Evolutionary conservation across 2,113 vertebrate species (phyloP), one percentile per base, ranked within the genome.

Genomic region (Vulpes ferrilata): DNA sequence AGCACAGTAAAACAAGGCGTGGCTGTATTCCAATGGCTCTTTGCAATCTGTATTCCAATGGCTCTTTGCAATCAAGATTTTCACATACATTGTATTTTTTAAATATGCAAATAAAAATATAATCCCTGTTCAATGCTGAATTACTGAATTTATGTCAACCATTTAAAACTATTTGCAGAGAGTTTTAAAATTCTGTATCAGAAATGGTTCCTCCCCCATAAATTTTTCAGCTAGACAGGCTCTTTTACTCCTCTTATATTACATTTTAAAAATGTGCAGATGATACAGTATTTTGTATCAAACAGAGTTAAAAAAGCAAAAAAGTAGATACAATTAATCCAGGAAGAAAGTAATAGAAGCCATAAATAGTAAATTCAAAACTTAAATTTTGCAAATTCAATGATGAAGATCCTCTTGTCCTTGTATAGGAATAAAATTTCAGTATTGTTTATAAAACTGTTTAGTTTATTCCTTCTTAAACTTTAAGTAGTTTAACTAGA

Each of bases 131-230:
- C 64, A 90, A 55, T 82, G 65, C 11, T 82, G 60, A 59, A 38
- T 82, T 78, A 82, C 51, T 97, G 12, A 92, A 90, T 90, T 94
- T 90, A 74, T 86, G 88, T 51, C 85, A 71, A 93, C 13, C 30
- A 90, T 90, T 90, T 86, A 73, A 91, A 97, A 88, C 17, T 83
- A 60, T 84, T 32, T 51, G 7, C 88, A 87, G 65, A 81, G 59
- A 74, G 23, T 67, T 95, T 92, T 89, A 16, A 80, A 67, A 71
- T 71, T 90, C 30, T 94, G 19, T 85, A 2, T 89, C 80, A 90
- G 73, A 95, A 94, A 27, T 22, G 89, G 5, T 86, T 64, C 13
- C 48, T 90, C 7, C 43, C 1, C 59, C n/a, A 79, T 86, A 69
- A 92, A 51, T 53, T 90, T 25, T 78, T 78, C 43, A 85, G 43